These are phyloP conservation scores for Hirtodrosophila confusa DNA, from an alignment of 2,888 invertebrate genomes.

Conservation along the genomic window DNA sequence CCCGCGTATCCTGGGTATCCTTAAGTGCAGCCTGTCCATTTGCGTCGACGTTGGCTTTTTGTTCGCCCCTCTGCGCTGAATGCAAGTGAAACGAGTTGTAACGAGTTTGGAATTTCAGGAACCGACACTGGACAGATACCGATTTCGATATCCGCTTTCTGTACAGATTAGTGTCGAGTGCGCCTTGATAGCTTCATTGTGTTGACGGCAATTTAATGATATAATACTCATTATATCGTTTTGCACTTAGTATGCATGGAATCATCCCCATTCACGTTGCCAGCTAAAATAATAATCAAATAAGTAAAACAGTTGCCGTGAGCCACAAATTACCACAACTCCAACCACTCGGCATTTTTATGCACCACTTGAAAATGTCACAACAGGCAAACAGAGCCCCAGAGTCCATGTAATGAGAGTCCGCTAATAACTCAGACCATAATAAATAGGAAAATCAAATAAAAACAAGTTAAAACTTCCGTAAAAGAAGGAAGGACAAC, in stretches of 20 bases:
- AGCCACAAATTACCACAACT: conserved; percentile 32
- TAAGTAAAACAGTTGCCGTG: conserved; percentile 6
- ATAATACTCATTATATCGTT: conserved; percentile 4
- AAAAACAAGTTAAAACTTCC: conserved; percentile 74
- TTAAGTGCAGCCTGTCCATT: conserved; percentile 68
- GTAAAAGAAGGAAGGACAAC: conserved; percentile 45
- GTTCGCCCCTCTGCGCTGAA: conserved; percentile 4
- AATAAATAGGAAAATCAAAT: conserved; percentile 77
- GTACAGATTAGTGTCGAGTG: conserved; percentile 64
- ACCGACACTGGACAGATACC: conserved; percentile 18
- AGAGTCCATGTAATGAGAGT: conserved; percentile 42
- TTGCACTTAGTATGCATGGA: background rate
- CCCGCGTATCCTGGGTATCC: conserved; percentile 45
- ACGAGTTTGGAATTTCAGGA: conserved; percentile 21
- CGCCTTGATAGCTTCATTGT: conserved; percentile 38
- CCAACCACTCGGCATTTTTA: conserved; percentile 27
- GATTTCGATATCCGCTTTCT: conserved; percentile 48
- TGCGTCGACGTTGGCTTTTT: conserved; percentile 27
- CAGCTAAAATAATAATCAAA: conserved; percentile 17
- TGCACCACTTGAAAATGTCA: conserved; percentile 66
- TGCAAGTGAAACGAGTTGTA: conserved; percentile 29
- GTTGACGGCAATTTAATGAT: conserved; percentile 42
- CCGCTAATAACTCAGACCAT: conserved; percentile 73
- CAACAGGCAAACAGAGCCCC: conserved; percentile 61
- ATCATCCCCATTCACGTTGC: background rate